Evolutionary conservation across 2,797 vertebrate species (phyloP).

Genomic region (Bryconaethiops microstoma): DNA sequence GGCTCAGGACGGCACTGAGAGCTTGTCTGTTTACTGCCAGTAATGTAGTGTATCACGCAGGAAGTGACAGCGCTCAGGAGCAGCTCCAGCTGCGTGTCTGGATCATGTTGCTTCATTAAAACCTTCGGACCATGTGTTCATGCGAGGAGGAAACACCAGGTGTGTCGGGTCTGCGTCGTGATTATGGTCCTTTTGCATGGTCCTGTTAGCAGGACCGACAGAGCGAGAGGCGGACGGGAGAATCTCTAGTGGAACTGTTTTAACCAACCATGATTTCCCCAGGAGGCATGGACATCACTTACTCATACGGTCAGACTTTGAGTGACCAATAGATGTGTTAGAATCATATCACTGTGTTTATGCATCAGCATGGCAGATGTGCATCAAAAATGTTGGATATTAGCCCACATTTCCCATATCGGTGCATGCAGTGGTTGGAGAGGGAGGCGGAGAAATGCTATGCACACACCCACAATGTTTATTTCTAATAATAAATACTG

Average conservation of each 20-base stretch:
- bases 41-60: conserved; percentile 19
- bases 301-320: neutral
- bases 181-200: neutral
- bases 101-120: conserved; percentile 48
- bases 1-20: neutral
- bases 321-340: no score
- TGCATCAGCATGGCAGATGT: no score
- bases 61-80: conserved; percentile 23
- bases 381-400: no score
- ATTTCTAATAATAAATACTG: no score
- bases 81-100: conserved; percentile 5
- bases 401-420: no score
- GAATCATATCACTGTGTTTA: no score
- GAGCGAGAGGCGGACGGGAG: neutral
- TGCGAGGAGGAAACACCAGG: neutral
- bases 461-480: no score
- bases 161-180: neutral
- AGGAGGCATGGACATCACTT: no score
- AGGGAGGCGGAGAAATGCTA: no score
- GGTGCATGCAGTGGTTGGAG: no score
- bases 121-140: neutral
- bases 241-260: neutral
- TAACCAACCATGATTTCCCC: no score
- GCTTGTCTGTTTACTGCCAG: conserved; percentile 9
- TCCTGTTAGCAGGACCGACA: neutral